A percentile compares a stretch with the other conserved stretches of the same genome.
These are phyloP conservation scores for Drosophila emarginata DNA, from an alignment of 2,888 invertebrate genomes.

Conservation along the genomic window DNA sequence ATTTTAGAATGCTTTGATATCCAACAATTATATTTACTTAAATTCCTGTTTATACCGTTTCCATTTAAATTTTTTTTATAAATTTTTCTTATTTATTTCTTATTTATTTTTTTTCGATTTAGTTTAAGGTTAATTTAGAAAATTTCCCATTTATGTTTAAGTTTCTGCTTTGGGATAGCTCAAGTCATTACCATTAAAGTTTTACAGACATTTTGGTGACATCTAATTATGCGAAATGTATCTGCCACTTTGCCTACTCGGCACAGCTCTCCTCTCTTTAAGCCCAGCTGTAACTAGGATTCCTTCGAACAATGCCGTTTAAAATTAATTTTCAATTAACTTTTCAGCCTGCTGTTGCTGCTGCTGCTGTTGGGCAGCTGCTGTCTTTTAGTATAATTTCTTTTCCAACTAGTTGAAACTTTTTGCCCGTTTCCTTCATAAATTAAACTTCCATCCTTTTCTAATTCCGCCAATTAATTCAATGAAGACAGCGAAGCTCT, in stretches of 20 bases:
- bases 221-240: conserved; percentile 67
- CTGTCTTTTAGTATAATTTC: conserved; percentile 5
- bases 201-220: conserved; percentile 51
- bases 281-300: conserved; percentile 35
- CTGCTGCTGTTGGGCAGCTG: not conserved
- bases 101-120: too few species aligned
- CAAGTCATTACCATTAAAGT: conserved; percentile 38
- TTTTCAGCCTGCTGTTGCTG: conserved; percentile 42
- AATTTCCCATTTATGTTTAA: not conserved
- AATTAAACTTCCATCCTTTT: conserved; percentile 54
- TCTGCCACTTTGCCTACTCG: conserved; percentile 45
- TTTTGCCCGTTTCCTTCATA: conserved; percentile 45
- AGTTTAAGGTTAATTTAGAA: not conserved
- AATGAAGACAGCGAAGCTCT: conserved; percentile 28
- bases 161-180: conserved; percentile 2
- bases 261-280: conserved; percentile 14
- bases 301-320: conserved; percentile 60
- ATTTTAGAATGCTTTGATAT: too few species aligned
- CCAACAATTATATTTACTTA: too few species aligned
- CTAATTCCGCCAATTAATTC: conserved; percentile 51
- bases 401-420: conserved; percentile 36
- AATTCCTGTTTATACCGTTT: conserved; percentile 3
- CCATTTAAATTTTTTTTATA: conserved; percentile 32
- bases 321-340: conserved; percentile 75
- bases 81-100: too few species aligned